phyloP scores from a whole-genome alignment of 2,888 invertebrate species.

The Ochropacha duplaris region DNA sequence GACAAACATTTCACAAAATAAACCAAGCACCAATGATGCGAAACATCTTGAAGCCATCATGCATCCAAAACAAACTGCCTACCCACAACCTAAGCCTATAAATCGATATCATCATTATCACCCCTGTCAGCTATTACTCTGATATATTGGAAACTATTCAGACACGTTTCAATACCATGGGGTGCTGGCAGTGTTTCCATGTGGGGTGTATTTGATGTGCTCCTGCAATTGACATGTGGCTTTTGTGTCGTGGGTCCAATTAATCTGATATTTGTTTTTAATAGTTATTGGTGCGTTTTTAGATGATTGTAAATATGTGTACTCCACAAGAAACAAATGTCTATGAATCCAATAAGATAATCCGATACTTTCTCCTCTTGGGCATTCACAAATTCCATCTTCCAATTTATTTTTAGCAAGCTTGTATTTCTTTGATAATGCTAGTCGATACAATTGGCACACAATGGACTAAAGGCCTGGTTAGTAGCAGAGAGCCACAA shows the following conservation, averaged over 20 bases:
- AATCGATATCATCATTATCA: slow-evolving; percentile 29
- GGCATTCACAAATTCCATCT: too few relatives aligned
- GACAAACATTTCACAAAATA: background rate
- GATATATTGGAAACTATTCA: slow-evolving; percentile 25
- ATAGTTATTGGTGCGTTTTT: background rate
- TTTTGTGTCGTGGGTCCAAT: background rate
- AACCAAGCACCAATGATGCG: background rate
- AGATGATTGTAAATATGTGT: background rate
- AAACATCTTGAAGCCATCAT: background rate
- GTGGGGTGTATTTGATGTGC: slow-evolving; percentile 3
- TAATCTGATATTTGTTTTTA: background rate
- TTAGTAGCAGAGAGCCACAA: too few relatives aligned
- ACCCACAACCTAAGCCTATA: slow-evolving; percentile 1
- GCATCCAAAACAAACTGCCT: background rate
- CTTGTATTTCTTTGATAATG: too few relatives aligned
- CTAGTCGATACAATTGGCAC: too few relatives aligned
- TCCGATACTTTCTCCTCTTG: too few relatives aligned
- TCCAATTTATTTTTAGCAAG: too few relatives aligned
- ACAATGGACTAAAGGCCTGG: too few relatives aligned
- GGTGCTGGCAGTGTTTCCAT: slow-evolving; percentile 9
- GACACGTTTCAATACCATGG: background rate
- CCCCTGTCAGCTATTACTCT: slow-evolving; percentile 17
- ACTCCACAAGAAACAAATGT: background rate
- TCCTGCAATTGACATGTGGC: background rate
- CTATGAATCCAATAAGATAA: too few relatives aligned